Evolutionary conservation across 2,888 invertebrate species (phyloP), one percentile per base, ranked within the genome.

Genomic region (Octonoba sinensis): DNA sequence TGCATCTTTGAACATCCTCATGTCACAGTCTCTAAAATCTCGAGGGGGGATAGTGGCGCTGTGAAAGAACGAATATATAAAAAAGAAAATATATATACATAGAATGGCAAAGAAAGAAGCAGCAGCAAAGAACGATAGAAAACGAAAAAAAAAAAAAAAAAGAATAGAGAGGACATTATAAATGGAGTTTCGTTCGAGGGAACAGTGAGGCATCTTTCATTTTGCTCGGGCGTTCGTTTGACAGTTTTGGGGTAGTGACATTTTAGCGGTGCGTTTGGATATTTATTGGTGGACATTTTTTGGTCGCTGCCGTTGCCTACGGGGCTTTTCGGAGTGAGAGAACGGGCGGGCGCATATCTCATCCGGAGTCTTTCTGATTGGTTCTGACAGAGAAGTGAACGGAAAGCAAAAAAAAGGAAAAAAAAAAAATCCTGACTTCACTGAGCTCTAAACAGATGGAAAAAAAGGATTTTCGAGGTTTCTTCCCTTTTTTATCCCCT

Each of bases 261-360:
- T 82, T 82, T 82, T 82, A 82, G 81, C 81, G 70, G 75, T 64
- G 74, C 81, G 74, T 75, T 82, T 65, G 70, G 81, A 82, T 82
- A 82, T 82, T 82, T 82, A 82, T 82, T 82, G 81, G 74, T 75
- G 81, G 81, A 82, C 81, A 82, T 82, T 82, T 82, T 82, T 79
- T 79, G 79, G 78, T 78, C 71, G 78, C 65, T 64, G 74, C 74
- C 56, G 76, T 36, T 46, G 51, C 62, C 79, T 67, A 67, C 67
- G 79, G 79, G 79, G 77, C 79, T 73, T 73, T 69, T 60, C 62
- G 69, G 73, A 79, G 79, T 73, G 79, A 27, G 73, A 69, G 73
- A 73, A 79, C 79, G 73, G 79, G 79, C 62, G 79, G 79, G 73
- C 67, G 79, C 73, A 73, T 79, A 79, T 79, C 79, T 69, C 73